These are phyloP conservation scores for Blastobasis adustella DNA, from an alignment of 2,888 invertebrate genomes.

Conservation along the genomic window DNA sequence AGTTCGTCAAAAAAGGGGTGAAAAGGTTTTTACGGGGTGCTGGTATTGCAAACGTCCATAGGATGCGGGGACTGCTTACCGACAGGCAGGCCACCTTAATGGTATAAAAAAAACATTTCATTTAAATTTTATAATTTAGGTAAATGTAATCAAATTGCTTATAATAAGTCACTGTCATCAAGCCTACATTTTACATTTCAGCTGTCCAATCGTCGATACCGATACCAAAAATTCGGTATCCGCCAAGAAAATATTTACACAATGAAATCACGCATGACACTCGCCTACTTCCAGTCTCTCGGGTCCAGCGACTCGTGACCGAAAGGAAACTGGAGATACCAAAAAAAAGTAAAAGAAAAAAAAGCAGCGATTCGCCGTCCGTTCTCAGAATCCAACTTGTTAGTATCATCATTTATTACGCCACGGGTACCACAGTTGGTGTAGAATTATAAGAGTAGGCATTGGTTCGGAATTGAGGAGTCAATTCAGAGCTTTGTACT, in stretches of 20 bases:
- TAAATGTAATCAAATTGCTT: conserved; percentile 16
- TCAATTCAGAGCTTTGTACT: conserved; percentile 27
- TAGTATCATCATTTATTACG: conserved; percentile 65
- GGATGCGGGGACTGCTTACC: too few relatives aligned
- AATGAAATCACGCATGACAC: conserved; percentile 44
- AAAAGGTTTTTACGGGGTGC: too few relatives aligned
- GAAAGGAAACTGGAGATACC: conserved; percentile 28
- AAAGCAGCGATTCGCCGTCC: conserved; percentile 36
- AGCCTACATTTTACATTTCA: background rate
- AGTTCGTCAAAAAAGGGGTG: too few relatives aligned
- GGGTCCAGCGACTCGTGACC: conserved; percentile 52
- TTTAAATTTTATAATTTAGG: conserved; percentile 13
- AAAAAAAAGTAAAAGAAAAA: conserved; percentile 35
- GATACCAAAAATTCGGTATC: conserved; percentile 10
- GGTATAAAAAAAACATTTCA: too few relatives aligned
- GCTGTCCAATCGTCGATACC: background rate
- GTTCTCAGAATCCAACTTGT: conserved; percentile 61
- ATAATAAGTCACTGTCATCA: background rate
- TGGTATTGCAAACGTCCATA: too few relatives aligned
- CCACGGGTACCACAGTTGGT: conserved; percentile 41
- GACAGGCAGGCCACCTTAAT: too few relatives aligned
- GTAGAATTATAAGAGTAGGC: conserved; percentile 17
- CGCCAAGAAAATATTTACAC: conserved; percentile 16
- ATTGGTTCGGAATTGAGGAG: conserved; percentile 35
- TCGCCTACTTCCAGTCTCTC: conserved; percentile 56